Base-by-base conservation (phyloP, 2,888 invertebrate genomes). In the Sinopyrophorus schimmeli region DNA sequence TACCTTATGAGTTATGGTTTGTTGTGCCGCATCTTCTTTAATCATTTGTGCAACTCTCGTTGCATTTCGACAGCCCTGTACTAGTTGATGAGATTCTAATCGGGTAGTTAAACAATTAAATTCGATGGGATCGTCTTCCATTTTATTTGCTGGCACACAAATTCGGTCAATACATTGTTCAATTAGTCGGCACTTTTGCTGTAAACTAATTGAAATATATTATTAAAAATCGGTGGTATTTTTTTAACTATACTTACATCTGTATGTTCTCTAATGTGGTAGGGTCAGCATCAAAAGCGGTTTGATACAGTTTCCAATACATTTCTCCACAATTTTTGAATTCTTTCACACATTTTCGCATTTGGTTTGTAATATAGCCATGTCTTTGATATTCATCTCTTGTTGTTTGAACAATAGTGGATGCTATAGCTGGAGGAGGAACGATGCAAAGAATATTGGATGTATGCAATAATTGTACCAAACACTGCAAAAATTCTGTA, bases 371-470 rank as follows among this genome's bases (percentile, higher is more conserved):
- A 1, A 90, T 85, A 57, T 89, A 84, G 0, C 90, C 89, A 68
- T 85, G 89, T 57, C 86, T 80, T 59, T 88, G 85, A 41, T 88
- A 78, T 61, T 89, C 88, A 65, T 90, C 89, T 37, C 88, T 78
- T 0, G 87, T 84, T 24, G 83, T 82, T 57, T 87, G 86, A 0
- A 92, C 92, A 38, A 89, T 80, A 1, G 88, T 83, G 1, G 87
- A 83, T 0, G 95, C 93, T 43, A 94, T 91, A 0, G 94, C 94
- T 0, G 95, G 93, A 23, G 95, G 93, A 16, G 95, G 96, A 47
- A 92, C 91, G 48, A 93, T 89, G 64, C 90, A 89, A 23, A 91
- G 77, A 48, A 88, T 84, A 55, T 80, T 79, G 60, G 89, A 90
- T 0, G 88, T 84, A 55, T 83, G 79, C 12, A 84, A 72, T 34